Percentiles rank a stretch among this genome's conserved stretches.
Evolutionary conservation across 1,140 invertebrate species (phyloP).

Genomic region (Delia radicum): DNA sequence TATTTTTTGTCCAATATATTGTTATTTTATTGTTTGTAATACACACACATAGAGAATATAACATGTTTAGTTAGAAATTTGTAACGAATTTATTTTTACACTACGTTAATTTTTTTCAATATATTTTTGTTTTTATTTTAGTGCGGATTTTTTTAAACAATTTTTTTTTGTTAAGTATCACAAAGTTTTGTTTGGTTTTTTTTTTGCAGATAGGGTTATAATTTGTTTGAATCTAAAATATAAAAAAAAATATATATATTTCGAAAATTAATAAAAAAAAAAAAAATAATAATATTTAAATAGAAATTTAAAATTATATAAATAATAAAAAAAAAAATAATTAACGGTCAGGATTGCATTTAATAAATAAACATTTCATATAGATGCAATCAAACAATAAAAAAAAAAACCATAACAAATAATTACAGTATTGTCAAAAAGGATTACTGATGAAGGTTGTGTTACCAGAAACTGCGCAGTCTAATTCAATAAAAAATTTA

Average conservation of each 20-base stretch:
- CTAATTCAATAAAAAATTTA: too few species aligned
- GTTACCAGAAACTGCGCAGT: too few species aligned
- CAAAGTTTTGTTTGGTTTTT: not conserved
- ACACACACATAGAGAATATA: too few species aligned
- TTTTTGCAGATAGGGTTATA: not conserved
- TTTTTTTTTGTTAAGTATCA: not conserved
- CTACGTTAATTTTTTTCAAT: not conserved
- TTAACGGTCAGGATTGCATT: too few species aligned
- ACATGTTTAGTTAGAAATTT: too few species aligned
- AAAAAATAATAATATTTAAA: not conserved
- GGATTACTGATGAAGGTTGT: too few species aligned
- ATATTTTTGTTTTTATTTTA: not conserved
- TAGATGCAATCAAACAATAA: too few species aligned
- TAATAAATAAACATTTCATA: too few species aligned
- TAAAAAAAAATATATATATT: not conserved
- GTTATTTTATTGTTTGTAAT: not conserved
- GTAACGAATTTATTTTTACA: not conserved
- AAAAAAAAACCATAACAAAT: too few species aligned
- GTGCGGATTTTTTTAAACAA: not conserved
- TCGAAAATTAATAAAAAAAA: not conserved
- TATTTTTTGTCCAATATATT: not conserved
- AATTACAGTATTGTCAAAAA: too few species aligned
- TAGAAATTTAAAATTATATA: not conserved
- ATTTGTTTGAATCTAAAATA: not conserved
- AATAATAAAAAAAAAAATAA: not conserved